Percentiles rank a stretch among this genome's conserved stretches.
phyloP scores from a whole-genome alignment of 1,140 invertebrate species.

The Pentalonia nigronervosa region DNA sequence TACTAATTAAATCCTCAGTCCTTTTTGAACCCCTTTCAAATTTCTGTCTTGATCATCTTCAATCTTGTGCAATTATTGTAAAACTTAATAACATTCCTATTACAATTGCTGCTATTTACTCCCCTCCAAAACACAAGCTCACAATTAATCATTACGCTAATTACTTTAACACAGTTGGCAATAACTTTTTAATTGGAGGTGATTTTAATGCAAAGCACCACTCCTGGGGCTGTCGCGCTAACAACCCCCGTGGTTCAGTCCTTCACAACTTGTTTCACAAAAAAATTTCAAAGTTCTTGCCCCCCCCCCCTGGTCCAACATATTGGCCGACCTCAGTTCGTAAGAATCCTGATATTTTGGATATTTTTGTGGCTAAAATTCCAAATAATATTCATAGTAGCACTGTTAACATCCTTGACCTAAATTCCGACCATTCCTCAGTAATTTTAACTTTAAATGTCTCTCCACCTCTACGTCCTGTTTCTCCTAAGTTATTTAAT shows the following conservation, averaged over 20 bases:
- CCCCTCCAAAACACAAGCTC: conserved; percentile 60
- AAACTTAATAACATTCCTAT: not conserved
- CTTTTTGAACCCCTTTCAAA: not conserved
- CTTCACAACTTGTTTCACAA: conserved; percentile 59
- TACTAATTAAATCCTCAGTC: no score
- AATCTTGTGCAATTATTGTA: conserved; percentile 43
- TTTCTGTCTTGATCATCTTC: not conserved
- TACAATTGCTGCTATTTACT: conserved; percentile 32
- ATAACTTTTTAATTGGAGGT: not conserved
- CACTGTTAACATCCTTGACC: no score
- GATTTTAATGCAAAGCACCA: conserved; percentile 40
- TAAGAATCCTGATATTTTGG: conserved; percentile 19
- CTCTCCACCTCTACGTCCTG: no score
- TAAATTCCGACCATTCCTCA: no score
- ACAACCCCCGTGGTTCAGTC: conserved; percentile 62
- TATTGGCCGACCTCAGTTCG: conserved; percentile 29
- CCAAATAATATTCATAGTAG: no score
- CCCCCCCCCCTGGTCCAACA: not conserved
- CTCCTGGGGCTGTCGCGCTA: conserved; percentile 62
- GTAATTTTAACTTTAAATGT: no score
- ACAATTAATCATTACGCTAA: conserved; percentile 61
- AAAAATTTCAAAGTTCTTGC: conserved; percentile 54
- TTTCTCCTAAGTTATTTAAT: no score
- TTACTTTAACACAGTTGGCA: conserved; percentile 62
- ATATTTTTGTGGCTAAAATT: no score